A percentile compares a stretch with the other conserved stretches of the same genome.
These are phyloP conservation scores for Hyposoter dolosus DNA, from an alignment of 2,888 invertebrate species.

Conservation along the genomic window DNA sequence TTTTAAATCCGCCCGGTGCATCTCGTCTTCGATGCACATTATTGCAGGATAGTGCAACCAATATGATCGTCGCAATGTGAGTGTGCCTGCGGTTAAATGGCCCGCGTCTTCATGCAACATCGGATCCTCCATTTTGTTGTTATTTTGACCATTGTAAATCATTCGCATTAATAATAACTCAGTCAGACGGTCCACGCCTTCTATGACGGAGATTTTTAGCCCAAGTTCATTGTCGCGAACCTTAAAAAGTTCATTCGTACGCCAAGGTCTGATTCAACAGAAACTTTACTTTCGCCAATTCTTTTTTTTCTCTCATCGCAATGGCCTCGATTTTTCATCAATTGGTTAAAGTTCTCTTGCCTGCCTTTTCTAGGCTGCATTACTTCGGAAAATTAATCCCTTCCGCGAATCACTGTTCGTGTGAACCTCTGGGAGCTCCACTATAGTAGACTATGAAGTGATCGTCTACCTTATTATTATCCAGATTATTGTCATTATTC, in stretches of 20 bases:
- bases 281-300: neutral
- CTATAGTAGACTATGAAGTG: neutral
- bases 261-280: neutral
- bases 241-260: neutral
- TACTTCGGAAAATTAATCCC: conserved; percentile 5
- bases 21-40: conserved; percentile 48
- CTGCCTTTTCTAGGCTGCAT: neutral
- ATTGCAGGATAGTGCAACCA: conserved; percentile 49
- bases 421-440: neutral
- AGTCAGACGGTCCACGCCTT: neutral
- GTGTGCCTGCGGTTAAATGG: conserved; percentile 38
- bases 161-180: conserved; percentile 1
- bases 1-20: conserved; percentile 80
- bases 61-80: conserved; percentile 46
- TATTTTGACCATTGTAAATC: neutral
- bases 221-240: neutral
- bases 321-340: neutral
- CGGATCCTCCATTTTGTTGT: conserved; percentile 13
- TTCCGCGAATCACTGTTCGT: conserved; percentile 5
- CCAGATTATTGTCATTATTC: conserved; percentile 18
- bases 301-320: neutral
- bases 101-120: conserved; percentile 51
- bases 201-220: neutral
- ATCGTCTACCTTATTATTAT: conserved; percentile 22
- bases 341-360: neutral